These are phyloP conservation scores for Mustelus asterias DNA, from an alignment of 2,113 vertebrate genomes.

Conservation along the genomic window DNA sequence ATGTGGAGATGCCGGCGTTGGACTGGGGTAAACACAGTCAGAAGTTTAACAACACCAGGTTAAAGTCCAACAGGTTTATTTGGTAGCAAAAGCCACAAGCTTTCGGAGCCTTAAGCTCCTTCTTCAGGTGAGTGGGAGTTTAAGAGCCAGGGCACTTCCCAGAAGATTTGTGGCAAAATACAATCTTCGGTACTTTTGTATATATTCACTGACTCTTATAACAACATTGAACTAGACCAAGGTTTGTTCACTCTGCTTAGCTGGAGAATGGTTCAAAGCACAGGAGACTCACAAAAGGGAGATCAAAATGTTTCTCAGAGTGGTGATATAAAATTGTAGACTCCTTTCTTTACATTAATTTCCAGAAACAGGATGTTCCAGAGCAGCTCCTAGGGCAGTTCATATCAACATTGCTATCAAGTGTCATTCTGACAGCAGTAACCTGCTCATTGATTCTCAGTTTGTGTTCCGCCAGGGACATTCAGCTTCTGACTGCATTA, in stretches of 20 bases:
- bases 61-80: too few relatives aligned
- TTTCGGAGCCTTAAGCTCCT: too few relatives aligned
- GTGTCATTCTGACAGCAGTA: not conserved
- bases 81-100: too few relatives aligned
- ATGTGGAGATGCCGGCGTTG: too few relatives aligned
- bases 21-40: too few relatives aligned
- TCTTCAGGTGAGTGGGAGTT: too few relatives aligned
- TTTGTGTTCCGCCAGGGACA: not conserved
- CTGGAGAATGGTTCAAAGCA: not conserved
- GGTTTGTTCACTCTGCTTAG: not conserved
- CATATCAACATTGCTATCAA: not conserved
- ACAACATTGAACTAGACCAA: not conserved
- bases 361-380: not conserved
- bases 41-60: too few relatives aligned
- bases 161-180: not conserved
- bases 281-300: not conserved
- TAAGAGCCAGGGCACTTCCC: not conserved
- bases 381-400: not conserved
- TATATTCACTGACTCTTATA: not conserved
- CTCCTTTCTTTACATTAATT: not conserved
- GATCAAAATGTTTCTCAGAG: not conserved
- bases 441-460: too few relatives aligned
- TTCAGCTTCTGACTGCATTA: not conserved
- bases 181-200: not conserved
- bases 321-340: not conserved